Base-by-base conservation (phyloP, 2,888 invertebrate species). In the Drosophila atripex region DNA sequence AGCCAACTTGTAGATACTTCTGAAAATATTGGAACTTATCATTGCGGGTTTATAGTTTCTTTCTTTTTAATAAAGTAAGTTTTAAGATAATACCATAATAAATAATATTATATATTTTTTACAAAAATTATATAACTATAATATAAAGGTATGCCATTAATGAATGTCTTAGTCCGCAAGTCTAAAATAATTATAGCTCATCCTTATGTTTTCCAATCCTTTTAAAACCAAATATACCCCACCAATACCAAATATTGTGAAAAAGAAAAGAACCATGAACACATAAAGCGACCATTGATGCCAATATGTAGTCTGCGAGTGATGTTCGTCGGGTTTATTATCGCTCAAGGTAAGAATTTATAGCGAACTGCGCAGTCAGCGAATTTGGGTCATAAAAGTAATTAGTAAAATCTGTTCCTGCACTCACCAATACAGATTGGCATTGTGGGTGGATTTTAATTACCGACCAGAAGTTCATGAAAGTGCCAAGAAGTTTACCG, bases 341-440 rank as follows among this genome's bases (percentile, higher is more conserved):
- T 49, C 23, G 57, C 43, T 56, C 56, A 73, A 76, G 86, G 86
- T 72, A 78, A 53, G 21, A 58, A 86, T 73, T 71, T 75, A 84
- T 75, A 73, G 66, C 59, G 63, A 71, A 80, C 63, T 65, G 56
- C 57, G 60, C 68, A 73, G 65, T 74, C 70, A 65, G 57, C 82
- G 85, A 88, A 80, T 70, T 86, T 88, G 76, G 86, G 86, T 83
- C 89, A 88, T 88, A 88, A 88, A 88, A 88, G 75, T 86, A 88
- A 88, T 86, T 86, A 88, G 75, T 60, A 56, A 77, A 78, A 73
- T 76, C 75, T 86, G 76, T 47, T 54, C 68, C 61, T 45, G 69
- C 38, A 50, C 41, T 60, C 56, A 32, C 49, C 56, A 54, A 55
- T 63, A 70, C 47, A 54, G 63, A 58, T 55, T 55, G 55, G 56